Evolutionary conservation across 2,888 invertebrate species (phyloP).

Genomic region (Alviniconcha strummeri): DNA sequence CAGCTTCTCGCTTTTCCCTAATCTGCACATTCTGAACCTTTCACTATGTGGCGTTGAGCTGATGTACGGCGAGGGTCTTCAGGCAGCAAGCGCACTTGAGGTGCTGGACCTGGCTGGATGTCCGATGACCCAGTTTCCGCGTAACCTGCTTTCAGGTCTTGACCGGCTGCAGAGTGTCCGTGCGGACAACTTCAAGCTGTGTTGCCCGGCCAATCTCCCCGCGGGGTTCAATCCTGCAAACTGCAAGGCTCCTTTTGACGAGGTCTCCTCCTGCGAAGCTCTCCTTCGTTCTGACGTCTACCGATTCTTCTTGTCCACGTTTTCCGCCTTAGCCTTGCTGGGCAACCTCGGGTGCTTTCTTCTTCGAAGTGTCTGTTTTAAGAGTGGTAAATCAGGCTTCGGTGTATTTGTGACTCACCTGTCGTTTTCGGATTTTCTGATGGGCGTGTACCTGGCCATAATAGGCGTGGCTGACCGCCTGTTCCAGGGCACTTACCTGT

Average conservation of each 20-base stretch:
- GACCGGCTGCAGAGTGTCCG: neutral
- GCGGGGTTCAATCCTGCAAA: neutral
- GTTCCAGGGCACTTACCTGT: constrained; percentile 1
- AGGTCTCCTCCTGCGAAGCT: constrained; percentile 4
- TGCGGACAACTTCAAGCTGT: neutral
- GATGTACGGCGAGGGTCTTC: neutral
- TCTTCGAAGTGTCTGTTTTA: neutral
- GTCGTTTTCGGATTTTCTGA: neutral
- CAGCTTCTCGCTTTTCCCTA: neutral
- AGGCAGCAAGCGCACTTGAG: neutral
- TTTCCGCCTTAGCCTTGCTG: neutral
- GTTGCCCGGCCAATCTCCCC: neutral
- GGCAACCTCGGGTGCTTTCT: neutral
- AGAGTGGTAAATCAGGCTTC: neutral
- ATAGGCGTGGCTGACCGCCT: constrained; percentile 1
- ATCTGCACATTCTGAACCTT: neutral
- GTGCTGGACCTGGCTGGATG: neutral
- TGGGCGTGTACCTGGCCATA: neutral
- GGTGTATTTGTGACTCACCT: neutral
- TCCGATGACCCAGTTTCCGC: neutral
- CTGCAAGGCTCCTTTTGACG: constrained; percentile 1
- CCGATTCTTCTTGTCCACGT: neutral
- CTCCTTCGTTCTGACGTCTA: neutral
- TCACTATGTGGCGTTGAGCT: neutral
- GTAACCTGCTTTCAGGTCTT: neutral